phyloP scores from a whole-genome alignment of 1,140 invertebrate species.

The Cydia splendana region DNA sequence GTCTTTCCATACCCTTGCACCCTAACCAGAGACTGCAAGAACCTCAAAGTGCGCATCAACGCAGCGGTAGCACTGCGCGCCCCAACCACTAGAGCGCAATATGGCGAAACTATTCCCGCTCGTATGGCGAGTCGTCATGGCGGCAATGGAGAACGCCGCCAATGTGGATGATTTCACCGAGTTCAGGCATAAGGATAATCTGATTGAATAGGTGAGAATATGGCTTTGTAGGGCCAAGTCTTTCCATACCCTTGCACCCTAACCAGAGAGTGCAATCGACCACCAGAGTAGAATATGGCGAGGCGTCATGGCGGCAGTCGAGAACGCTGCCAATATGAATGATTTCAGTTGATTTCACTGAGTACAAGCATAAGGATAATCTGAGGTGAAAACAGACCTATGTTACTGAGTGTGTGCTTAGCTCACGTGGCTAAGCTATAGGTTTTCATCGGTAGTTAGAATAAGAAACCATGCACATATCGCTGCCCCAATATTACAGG shows the following conservation, averaged over 20 bases:
- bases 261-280: conserved; percentile 78
- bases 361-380: conserved; percentile 90
- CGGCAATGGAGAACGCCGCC: conserved; percentile 86
- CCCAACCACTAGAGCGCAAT: conserved; percentile 79
- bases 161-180: conserved; percentile 89
- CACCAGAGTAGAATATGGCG: too few relatives aligned
- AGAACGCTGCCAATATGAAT: conserved; percentile 86
- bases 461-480: too few relatives aligned
- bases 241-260: conserved; percentile 47
- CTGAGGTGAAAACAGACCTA: conserved; percentile 52
- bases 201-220: conserved; percentile 67
- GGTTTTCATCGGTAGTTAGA: too few relatives aligned
- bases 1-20: conserved; percentile 35
- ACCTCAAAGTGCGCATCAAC: conserved; percentile 75
- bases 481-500: too few relatives aligned
- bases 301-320: conserved; percentile 84
- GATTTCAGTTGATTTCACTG: conserved; percentile 88
- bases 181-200: conserved; percentile 89
- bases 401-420: too few relatives aligned
- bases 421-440: too few relatives aligned
- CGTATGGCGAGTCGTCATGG: conserved; percentile 86
- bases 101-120: conserved; percentile 81
- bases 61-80: conserved; percentile 87
- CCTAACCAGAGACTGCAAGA: conserved; percentile 79
- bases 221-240: background rate